Conservation (phyloP, 2,797 vertebrate genomes). For the Sardinella longiceps region DNA sequence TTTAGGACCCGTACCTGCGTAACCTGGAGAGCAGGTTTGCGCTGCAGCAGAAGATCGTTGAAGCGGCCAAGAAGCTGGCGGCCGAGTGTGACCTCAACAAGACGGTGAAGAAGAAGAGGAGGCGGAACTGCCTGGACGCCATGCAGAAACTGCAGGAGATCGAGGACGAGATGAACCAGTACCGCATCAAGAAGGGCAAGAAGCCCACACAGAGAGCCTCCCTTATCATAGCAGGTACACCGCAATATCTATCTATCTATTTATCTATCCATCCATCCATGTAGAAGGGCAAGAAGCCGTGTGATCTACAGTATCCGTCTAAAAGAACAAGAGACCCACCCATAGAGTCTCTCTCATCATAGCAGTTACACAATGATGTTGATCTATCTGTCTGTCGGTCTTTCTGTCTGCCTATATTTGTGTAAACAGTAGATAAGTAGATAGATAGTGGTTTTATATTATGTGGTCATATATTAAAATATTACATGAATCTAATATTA, state of each 20-base stretch:
- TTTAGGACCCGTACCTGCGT: conserved; percentile 89
- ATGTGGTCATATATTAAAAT: too few species aligned
- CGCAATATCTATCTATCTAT: too few species aligned
- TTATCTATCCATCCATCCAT: too few species aligned
- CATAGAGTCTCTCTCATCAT: conserved; percentile 80
- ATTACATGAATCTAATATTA: too few species aligned
- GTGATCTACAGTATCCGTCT: too few species aligned
- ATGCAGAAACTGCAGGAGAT: conserved; percentile 92
- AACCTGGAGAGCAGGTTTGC: conserved; percentile 94
- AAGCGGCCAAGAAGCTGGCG: conserved; percentile 94
- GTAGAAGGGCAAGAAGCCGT: too few species aligned
- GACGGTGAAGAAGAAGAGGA: conserved; percentile 93
- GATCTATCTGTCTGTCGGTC: too few species aligned
- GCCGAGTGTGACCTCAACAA: conserved; percentile 89
- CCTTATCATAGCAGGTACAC: conserved; percentile 82
- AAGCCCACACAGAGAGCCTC: conserved; percentile 88
- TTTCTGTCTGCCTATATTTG: too few species aligned
- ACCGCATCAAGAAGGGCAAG: conserved; percentile 89
- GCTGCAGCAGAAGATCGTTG: conserved; percentile 95
- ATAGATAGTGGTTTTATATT: too few species aligned
- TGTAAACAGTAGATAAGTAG: too few species aligned
- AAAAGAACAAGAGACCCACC: too few species aligned
- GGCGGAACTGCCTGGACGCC: conserved; percentile 90
- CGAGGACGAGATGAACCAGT: conserved; percentile 95
- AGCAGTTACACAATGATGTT: conserved; percentile 67